A percentile compares a stretch with the other conserved stretches of the same genome.
Conservation (phyloP, 2,113 vertebrate species). For the Acrocephalus arundinaceus region DNA sequence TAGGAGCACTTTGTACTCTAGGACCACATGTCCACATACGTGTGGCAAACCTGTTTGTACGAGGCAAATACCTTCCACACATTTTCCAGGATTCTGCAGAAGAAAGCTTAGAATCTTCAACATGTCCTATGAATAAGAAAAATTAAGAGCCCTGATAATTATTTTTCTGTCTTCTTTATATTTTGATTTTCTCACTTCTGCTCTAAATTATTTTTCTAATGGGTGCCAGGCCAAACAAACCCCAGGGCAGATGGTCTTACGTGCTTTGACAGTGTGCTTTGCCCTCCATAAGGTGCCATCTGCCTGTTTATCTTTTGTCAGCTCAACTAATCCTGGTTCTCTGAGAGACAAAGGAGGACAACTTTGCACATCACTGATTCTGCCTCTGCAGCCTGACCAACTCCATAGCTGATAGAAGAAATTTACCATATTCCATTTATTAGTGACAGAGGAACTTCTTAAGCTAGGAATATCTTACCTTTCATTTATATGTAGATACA, state of each 20-base stretch:
- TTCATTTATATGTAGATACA: neutral
- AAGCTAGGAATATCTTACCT: neutral
- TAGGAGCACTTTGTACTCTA: neutral
- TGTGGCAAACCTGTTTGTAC: neutral
- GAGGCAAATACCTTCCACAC: neutral
- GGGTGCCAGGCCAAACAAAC: neutral
- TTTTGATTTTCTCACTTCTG: neutral
- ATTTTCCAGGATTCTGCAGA: neutral
- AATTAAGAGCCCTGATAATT: neutral
- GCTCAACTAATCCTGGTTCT: conserved; percentile 6
- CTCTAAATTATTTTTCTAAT: neutral
- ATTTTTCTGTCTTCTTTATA: neutral
- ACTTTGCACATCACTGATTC: neutral
- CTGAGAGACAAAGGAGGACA: conserved; percentile 1
- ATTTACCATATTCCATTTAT: neutral
- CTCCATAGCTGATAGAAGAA: neutral
- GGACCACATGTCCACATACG: accelerated
- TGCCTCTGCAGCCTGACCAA: neutral
- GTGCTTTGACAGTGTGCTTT: neutral
- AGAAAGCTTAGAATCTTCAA: neutral
- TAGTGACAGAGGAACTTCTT: neutral
- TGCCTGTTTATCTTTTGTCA: conserved; percentile 24
- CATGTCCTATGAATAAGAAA: neutral
- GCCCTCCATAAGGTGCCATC: conserved; percentile 28
- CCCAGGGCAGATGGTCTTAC: neutral